These are phyloP conservation scores for Polydrusus tereticollis DNA, from an alignment of 2,888 invertebrate species.

Conservation along the genomic window DNA sequence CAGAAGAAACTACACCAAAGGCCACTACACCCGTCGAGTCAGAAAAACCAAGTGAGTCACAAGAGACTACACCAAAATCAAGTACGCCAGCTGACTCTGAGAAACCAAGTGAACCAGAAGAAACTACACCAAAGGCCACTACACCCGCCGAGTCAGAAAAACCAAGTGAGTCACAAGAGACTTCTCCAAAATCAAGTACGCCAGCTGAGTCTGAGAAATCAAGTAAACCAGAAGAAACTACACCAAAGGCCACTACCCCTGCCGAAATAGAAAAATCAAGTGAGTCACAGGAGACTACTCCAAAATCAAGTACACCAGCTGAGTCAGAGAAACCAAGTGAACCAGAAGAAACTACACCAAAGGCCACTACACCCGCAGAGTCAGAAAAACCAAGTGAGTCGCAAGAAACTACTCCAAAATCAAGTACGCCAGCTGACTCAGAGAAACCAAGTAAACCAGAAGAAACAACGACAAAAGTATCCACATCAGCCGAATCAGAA, in stretches of 20 bases:
- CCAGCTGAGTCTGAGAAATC: slow-evolving; percentile 23
- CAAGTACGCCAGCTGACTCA: slow-evolving; percentile 10
- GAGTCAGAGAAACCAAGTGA: slow-evolving; percentile 20
- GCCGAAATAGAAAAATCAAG: slow-evolving; percentile 22
- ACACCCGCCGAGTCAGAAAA: slow-evolving; percentile 18
- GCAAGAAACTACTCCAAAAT: slow-evolving; percentile 11
- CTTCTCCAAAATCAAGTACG: slow-evolving; percentile 7
- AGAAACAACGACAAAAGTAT: slow-evolving; percentile 9
- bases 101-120: slow-evolving; percentile 15
- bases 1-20: slow-evolving; percentile 18
- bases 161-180: slow-evolving; percentile 16
- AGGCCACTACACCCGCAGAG: slow-evolving; percentile 16
- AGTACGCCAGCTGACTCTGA: slow-evolving; percentile 10
- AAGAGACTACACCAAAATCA: slow-evolving; percentile 13
- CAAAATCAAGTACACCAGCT: slow-evolving; percentile 14
- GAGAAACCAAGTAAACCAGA: slow-evolving; percentile 18
- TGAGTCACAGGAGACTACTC: slow-evolving; percentile 30
- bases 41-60: slow-evolving; percentile 9
- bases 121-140: slow-evolving; percentile 18
- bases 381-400: slow-evolving; percentile 21
- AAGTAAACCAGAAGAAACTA: slow-evolving; percentile 18
- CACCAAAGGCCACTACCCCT: neutral
- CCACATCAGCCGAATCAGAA: slow-evolving; percentile 14
- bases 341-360: slow-evolving; percentile 22
- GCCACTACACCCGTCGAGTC: slow-evolving; percentile 20